Conservation (phyloP, 2,113 vertebrate genomes). For the sheep (Ovis aries) region ARS-UI_Ramb_v3.0 NC_056068.1:22676501-22677000, state of each 20-base stretch:
- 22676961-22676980: background rate
- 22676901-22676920: background rate
- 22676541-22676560: background rate
- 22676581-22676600: rapidly evolving
- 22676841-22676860: background rate
- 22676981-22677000: conserved; percentile 47
- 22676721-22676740: background rate
- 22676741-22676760: background rate
- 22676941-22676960: background rate
- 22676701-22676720: background rate
- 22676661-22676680: background rate
- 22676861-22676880: background rate
- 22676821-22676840: background rate
- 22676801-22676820: background rate
- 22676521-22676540: background rate
- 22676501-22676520: background rate
- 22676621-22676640: rapidly evolving
- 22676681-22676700: background rate
- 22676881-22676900: background rate
- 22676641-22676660: too few relatives aligned
- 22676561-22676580: background rate
- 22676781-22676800: background rate
- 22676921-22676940: conserved; percentile 27
- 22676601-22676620: background rate
- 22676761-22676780: rapidly evolving